Evolutionary conservation across 2,888 invertebrate genomes (phyloP), one percentile per base, ranked within the genome.

Genomic region (Nomada fucata): DNA sequence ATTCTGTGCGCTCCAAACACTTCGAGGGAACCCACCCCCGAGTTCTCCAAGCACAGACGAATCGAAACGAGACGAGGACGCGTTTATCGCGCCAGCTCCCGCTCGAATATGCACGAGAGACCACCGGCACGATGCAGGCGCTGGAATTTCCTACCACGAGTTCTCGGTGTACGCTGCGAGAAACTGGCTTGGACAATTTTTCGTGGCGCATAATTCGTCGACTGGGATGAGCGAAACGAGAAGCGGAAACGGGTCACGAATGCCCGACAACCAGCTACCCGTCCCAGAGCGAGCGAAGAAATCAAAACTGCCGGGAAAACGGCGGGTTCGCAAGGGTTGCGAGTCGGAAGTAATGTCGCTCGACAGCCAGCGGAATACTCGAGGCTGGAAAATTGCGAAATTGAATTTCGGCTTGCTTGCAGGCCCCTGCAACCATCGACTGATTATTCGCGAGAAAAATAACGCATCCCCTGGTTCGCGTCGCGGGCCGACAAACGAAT

Each of bases 391-490:
- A 50, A 79, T 79, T 61, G 60, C 57, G 63, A 61, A 74, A 82
- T 74, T 67, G 70, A 74, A 70, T 74, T 50, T 20, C 44, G 47
- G 59, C 36, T 73, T 76, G 70, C 63, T 79, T 61, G 65, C 65
- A 18, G 59, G 44, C n/a, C 29, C 57, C 11, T 10, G 23, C 20
- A 53, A 55, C 50, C 44, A 23, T n/a, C 71, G 75, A 61, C 55
- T 74, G 78, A 82, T 67, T 70, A 74, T 61, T 81, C 29, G 65
- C 50, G 18, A 9, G 64, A n/a, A 64, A 57, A 67, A 64, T 69
- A 63, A 59, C 20, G 55, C 52, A 20, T 4, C n/a, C 53, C 2
- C 10, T n/a, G 59, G 44, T n/a, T 47, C 59, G 13, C n/a, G 13
- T 3, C 42, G 50, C 11, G 10, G 3, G 29, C 9, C 53, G 4